These are phyloP conservation scores for Paramormyrops kingsleyae DNA, from an alignment of 2,113 vertebrate species.

Conservation along the genomic window DNA sequence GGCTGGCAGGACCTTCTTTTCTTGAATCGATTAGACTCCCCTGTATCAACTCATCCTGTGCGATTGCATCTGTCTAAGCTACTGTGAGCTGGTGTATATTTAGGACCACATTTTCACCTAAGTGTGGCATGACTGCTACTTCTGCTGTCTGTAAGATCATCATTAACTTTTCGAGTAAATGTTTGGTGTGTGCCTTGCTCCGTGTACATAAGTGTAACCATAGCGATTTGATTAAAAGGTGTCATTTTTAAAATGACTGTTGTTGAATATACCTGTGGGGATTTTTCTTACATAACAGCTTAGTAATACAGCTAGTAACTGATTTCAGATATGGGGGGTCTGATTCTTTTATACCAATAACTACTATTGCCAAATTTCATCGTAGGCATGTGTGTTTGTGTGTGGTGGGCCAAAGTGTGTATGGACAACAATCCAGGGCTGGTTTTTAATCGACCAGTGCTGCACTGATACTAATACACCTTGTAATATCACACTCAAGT, in stretches of 20 bases:
- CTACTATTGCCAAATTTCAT: neutral
- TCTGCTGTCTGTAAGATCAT: neutral
- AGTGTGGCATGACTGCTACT: neutral
- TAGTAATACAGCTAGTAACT: neutral
- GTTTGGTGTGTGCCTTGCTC: neutral
- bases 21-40: neutral
- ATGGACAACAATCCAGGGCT: neutral
- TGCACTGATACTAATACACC: neutral
- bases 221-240: neutral
- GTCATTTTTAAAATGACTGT: slow-evolving; percentile 1
- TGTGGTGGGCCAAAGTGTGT: neutral
- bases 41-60: neutral
- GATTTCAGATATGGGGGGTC: neutral
- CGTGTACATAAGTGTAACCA: neutral
- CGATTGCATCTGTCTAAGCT: neutral
- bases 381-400: neutral
- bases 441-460: neutral
- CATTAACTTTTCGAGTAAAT: neutral
- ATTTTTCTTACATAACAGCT: neutral
- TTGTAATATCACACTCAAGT: neutral
- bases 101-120: neutral
- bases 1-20: neutral
- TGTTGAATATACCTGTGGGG: neutral
- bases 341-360: neutral
- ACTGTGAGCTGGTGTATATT: neutral